phyloP scores from a whole-genome alignment of 2,888 invertebrate species.

The Cheilosia variabilis region DNA sequence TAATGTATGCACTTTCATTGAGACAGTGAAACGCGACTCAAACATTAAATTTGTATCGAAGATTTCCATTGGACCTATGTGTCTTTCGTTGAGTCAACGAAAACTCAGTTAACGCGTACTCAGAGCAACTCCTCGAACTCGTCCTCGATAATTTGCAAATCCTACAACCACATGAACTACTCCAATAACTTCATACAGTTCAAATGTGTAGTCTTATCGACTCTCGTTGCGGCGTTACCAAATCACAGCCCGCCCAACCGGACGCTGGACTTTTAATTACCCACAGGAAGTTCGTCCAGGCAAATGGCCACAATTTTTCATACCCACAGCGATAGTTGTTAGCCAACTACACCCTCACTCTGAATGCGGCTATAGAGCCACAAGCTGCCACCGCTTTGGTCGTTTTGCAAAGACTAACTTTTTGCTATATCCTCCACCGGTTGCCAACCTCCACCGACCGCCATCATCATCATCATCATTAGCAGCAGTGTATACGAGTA shows the following conservation, averaged over 20 bases:
- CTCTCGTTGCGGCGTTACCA: background rate
- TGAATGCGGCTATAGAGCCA: background rate
- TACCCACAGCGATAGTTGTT: slow-evolving; percentile 14
- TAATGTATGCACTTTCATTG: too few species aligned
- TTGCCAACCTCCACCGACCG: slow-evolving; percentile 5
- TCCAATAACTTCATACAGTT: too few species aligned
- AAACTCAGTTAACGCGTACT: too few species aligned
- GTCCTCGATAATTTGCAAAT: too few species aligned
- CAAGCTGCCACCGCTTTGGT: slow-evolving; percentile 27
- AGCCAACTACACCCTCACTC: slow-evolving; percentile 52
- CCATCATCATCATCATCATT: slow-evolving; percentile 44
- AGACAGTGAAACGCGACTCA: too few species aligned
- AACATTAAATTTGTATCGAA: too few species aligned
- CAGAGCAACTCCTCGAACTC: too few species aligned
- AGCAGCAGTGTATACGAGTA: slow-evolving; percentile 17
- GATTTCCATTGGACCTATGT: too few species aligned
- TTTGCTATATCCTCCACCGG: background rate
- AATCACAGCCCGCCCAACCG: slow-evolving; percentile 24
- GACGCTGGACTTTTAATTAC: slow-evolving; percentile 56
- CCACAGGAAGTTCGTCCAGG: slow-evolving; percentile 57
- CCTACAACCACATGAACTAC: too few species aligned
- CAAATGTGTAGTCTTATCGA: too few species aligned
- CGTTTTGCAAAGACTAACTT: slow-evolving; percentile 45
- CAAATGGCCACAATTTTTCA: slow-evolving; percentile 51
- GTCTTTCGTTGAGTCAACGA: too few species aligned